These are phyloP conservation scores for Tadarida brasiliensis DNA, from an alignment of 2,797 vertebrate species.

Conservation along the genomic window DNA sequence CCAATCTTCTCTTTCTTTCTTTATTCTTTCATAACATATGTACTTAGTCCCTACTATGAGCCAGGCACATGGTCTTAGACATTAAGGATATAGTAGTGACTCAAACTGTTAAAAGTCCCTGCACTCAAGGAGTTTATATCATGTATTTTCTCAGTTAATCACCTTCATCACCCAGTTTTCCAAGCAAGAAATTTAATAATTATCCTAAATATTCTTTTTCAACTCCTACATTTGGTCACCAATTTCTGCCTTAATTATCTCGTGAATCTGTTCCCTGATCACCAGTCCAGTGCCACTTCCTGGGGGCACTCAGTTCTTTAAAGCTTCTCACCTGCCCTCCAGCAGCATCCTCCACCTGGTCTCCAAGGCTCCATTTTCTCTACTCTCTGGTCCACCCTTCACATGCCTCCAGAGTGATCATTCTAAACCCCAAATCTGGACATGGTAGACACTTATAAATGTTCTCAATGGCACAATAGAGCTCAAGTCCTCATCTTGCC, in stretches of 20 bases:
- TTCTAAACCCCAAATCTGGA: background rate
- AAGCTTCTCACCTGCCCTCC: background rate
- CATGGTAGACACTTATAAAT: background rate
- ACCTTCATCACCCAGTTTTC: background rate
- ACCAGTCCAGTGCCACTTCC: too few species aligned
- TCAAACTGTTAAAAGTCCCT: background rate
- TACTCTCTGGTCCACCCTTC: background rate
- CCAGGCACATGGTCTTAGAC: background rate
- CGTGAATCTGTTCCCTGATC: background rate
- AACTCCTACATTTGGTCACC: background rate
- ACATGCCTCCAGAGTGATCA: background rate
- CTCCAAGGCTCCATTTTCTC: background rate
- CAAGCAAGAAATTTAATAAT: background rate
- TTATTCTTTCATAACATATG: background rate
- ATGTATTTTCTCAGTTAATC: background rate
- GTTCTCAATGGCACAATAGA: background rate
- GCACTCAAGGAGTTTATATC: background rate
- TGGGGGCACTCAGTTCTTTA: background rate
- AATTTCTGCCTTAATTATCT: background rate
- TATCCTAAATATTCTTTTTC: background rate
- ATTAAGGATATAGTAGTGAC: background rate
- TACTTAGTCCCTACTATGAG: background rate
- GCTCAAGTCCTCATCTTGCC: background rate
- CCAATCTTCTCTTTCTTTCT: background rate
- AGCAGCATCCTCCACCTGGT: background rate